Evolutionary conservation across 2,797 vertebrate genomes (phyloP), one percentile per base, ranked within the genome.

Genomic region (Chelidonichthys spinosus): DNA sequence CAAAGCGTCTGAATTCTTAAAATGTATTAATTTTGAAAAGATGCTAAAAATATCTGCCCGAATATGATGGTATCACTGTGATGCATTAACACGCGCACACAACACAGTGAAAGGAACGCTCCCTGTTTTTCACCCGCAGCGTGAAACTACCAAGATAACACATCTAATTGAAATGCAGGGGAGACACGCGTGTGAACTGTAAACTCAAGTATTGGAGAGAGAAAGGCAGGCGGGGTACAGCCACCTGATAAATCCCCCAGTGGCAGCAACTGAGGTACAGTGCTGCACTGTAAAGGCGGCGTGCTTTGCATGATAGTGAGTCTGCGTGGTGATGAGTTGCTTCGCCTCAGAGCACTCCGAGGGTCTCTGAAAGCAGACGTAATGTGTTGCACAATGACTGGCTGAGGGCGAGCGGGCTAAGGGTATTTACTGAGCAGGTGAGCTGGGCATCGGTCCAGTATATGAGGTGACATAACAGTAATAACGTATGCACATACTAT

Each of bases 1-100:
- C 66, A 82, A 74, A 76, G 6, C 74, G 65, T 72, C 58, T 70
- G 68, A 87, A 91, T 89, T 86, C 84, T 78, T 89, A 62, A 88
- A 87, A 78, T 18, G 59, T 74, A 84, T 87, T 67, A 17, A 89
- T 87, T 84, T 87, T 78, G 66, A 85, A 86, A 85, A 76, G 78
- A 69, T 33, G 35, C 83, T 85, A 89, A 90, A 91, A 86, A 88
- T 85, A 91, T 63, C 83, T 64, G 40, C 42, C 50, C 67, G 32
- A 76, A 59, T 54, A 47, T 59, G 25, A 54, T 61, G n/a, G 43
- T n/a, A 72, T 74, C 59, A 36, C 61, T 37, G 15, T n/a, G 11
- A 35, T 55, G 58, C 67, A 53, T 8, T 54, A 49, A 69, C 54
- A 72, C 69, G 63, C 50, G 49, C 11, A 52, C 63, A 72, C 69